Evolutionary conservation across 2,888 invertebrate genomes (phyloP).

Genomic region (Sinopyrophorus schimmeli): DNA sequence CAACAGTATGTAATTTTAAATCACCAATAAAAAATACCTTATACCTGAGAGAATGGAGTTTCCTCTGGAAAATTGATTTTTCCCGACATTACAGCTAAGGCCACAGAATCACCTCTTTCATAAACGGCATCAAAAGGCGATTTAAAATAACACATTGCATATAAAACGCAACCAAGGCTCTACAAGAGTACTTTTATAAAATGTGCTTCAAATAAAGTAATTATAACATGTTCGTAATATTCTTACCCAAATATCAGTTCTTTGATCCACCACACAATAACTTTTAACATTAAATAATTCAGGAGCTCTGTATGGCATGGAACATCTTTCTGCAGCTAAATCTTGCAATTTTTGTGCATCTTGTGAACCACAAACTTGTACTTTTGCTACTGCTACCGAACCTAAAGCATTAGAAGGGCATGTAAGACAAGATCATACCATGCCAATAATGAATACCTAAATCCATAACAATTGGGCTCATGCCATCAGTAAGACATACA

Average conservation of each 20-base stretch:
- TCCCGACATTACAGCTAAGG: slow-evolving; percentile 79
- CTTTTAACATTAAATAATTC: slow-evolving; percentile 85
- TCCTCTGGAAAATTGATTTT: slow-evolving; percentile 72
- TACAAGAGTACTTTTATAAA: slow-evolving; percentile 47
- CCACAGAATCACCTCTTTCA: slow-evolving; percentile 84
- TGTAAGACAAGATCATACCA: too few species aligned
- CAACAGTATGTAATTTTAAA: slow-evolving; percentile 26
- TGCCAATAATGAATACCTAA: slow-evolving; percentile 60
- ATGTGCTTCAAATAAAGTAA: background rate
- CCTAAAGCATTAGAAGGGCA: slow-evolving; percentile 56
- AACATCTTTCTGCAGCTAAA: slow-evolving; percentile 79
- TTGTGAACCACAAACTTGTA: slow-evolving; percentile 67
- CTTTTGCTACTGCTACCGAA: slow-evolving; percentile 67
- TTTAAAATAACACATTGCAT: slow-evolving; percentile 82
- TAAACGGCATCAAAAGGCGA: slow-evolving; percentile 84
- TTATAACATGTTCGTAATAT: background rate
- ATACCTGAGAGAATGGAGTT: slow-evolving; percentile 65
- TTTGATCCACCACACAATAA: slow-evolving; percentile 77
- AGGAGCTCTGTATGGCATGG: slow-evolving; percentile 87
- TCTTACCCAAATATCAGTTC: slow-evolving; percentile 84
- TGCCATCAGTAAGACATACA: slow-evolving; percentile 72
- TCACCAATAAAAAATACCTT: background rate
- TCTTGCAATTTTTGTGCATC: slow-evolving; percentile 77
- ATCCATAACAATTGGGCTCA: slow-evolving; percentile 79
- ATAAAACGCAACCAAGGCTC: slow-evolving; percentile 85